Evolutionary conservation across 2,888 invertebrate genomes (phyloP), one percentile per base, ranked within the genome.

Genomic region (Dryobotodes eremita): DNA sequence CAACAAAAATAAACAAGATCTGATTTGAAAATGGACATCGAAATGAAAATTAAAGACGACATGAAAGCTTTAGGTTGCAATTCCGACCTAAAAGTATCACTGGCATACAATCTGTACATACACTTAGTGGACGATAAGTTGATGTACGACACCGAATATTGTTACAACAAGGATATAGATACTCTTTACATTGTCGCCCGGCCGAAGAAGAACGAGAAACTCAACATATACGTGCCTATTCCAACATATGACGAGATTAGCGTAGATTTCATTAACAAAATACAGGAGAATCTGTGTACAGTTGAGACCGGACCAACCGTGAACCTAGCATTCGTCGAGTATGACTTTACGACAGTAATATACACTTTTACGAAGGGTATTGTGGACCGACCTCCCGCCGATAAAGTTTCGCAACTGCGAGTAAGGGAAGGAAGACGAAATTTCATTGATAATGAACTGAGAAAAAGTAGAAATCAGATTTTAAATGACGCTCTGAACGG

Each of bases 121-220:
- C 92, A 96, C 86, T 92, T 97, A 76, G 94, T 96, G 0, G 97
- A 97, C 83, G 94, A 95, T 70, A 96, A 96, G 89, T 90, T 95
- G 1, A 97, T 97, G 97, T 95, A 96, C 85, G 97, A 97, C 77
- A 95, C 96, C 0, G 96, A 96, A 89, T 97, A 97, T 83, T 95
- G 95, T 65, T 97, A 94, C 83, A 96, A 97, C 80, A 95, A 92
- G 77, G 96, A 97, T 68, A 92, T 97, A 65, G 94, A 96, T 71
- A 94, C 94, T 0, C 87, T 97, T 2, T 97, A 97, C 82, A 92
- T 97, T 7, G 95, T 96, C 3, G 97, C 96, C 0, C 92, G 95
- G 66, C 94, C 95, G 0, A 93, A 91, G 69, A 96, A 94, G 84
- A 92, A 93, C 42, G 94, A 94, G 10, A 96, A 95, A 88, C 89